Evolutionary conservation across 2,888 invertebrate genomes (phyloP).

Genomic region (Epiblema foenella): DNA sequence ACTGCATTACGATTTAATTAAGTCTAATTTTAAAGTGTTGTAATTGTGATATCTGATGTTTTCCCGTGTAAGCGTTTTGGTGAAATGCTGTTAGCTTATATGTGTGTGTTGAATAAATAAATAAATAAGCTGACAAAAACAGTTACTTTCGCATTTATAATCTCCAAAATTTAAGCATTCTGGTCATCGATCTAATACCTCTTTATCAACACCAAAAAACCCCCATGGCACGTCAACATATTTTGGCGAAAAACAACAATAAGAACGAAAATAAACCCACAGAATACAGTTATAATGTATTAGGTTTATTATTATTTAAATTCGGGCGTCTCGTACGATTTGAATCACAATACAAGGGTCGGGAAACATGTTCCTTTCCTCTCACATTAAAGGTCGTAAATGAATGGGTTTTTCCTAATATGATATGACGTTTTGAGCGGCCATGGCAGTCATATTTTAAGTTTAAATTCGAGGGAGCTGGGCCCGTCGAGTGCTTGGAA

Average conservation of each 20-base stretch:
- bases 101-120: too few species aligned
- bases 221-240: background rate
- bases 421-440: conserved; percentile 29
- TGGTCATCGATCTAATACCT: background rate
- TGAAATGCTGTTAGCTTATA: too few species aligned
- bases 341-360: conserved; percentile 70
- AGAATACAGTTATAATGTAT: conserved; percentile 45
- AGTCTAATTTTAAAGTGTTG: too few species aligned
- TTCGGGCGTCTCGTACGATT: conserved; percentile 68
- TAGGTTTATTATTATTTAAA: conserved; percentile 72
- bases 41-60: too few species aligned
- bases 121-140: too few species aligned
- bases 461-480: conserved; percentile 44
- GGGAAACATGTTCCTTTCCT: conserved; percentile 8
- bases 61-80: too few species aligned
- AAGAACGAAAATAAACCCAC: conserved; percentile 34
- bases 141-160: too few species aligned
- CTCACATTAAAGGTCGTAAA: background rate
- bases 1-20: too few species aligned
- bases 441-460: conserved; percentile 27
- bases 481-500: conserved; percentile 42
- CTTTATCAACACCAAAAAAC: background rate
- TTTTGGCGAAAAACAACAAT: conserved; percentile 19
- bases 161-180: too few species aligned
- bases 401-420: background rate